phyloP scores from a whole-genome alignment of 2,888 invertebrate species.

The Nemotelus nigrinus region DNA sequence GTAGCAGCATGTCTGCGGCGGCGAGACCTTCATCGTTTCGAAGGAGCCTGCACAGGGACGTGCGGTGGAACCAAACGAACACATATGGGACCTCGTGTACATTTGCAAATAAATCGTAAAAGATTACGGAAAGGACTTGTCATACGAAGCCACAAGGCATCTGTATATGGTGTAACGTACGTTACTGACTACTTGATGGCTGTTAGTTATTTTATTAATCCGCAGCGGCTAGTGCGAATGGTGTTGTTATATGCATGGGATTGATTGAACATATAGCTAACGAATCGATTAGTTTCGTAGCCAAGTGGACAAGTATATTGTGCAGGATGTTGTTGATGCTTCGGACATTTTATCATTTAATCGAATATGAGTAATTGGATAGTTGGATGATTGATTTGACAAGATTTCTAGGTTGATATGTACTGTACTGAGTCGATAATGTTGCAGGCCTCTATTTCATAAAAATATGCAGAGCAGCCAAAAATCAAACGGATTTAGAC shows the following conservation, averaged over 20 bases:
- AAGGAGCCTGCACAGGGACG: not conserved
- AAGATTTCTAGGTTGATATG: too few relatives aligned
- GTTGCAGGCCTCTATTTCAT: too few relatives aligned
- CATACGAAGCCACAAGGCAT: constrained; percentile 27
- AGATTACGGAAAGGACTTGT: constrained; percentile 27
- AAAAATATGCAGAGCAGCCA: too few relatives aligned
- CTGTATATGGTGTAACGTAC: constrained; percentile 19
- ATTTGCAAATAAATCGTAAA: constrained; percentile 40
- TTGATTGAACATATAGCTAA: not conserved
- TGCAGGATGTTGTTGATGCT: not conserved
- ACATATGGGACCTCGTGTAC: not conserved
- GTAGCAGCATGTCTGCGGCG: too few relatives aligned
- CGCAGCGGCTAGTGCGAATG: constrained; percentile 27
- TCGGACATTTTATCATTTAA: constrained; percentile 8
- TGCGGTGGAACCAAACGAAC: constrained; percentile 5
- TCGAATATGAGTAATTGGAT: not conserved
- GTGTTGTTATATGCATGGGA: constrained; percentile 20
- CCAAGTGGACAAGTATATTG: too few relatives aligned
- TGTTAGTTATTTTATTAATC: constrained; percentile 33
- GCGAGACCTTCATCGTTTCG: not conserved
- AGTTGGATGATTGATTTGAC: too few relatives aligned
- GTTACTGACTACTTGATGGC: not conserved
- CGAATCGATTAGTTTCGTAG: not conserved
- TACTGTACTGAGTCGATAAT: too few relatives aligned
- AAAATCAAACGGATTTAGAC: too few relatives aligned